Evolutionary conservation across 2,888 invertebrate genomes (phyloP).

Genomic region (Tanytarsus gracilentus): DNA sequence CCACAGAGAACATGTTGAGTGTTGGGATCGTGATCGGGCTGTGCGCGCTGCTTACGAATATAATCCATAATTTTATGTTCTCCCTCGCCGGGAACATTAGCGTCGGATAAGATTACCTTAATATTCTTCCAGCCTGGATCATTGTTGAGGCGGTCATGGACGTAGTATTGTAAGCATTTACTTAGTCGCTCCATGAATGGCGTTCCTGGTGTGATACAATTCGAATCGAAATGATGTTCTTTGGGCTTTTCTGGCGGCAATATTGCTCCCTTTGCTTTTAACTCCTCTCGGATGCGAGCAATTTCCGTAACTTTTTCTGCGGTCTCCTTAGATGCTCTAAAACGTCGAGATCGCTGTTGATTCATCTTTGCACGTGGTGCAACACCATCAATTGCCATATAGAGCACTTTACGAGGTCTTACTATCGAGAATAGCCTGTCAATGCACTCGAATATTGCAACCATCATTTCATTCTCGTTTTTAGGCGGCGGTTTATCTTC

Average conservation of each 20-base stretch:
- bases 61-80: conserved; percentile 99
- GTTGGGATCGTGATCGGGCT: conserved; percentile 94
- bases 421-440: conserved; percentile 91
- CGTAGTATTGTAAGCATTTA: conserved; percentile 54
- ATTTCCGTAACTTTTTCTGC: conserved; percentile 82
- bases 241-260: conserved; percentile 82
- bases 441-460: conserved; percentile 97
- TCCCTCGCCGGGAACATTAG: conserved; percentile 95
- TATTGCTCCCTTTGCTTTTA: conserved; percentile 60
- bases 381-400: conserved; percentile 99
- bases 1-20: conserved; percentile 97
- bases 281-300: conserved; percentile 64
- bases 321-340: conserved; percentile 92
- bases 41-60: conserved; percentile 88
- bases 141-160: conserved; percentile 58
- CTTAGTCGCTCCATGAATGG: conserved; percentile 92
- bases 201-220: conserved; percentile 99
- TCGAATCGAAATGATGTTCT: conserved; percentile 93
- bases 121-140: conserved; percentile 93
- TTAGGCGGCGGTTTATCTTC: conserved; percentile 96
- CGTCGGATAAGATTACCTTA: conserved; percentile 95
- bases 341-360: conserved; percentile 93
- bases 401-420: conserved; percentile 82
- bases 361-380: conserved; percentile 99
- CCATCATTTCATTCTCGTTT: conserved; percentile 99